phyloP scores from a whole-genome alignment of 2,113 vertebrate genomes.

The Spea bombifrons region DNA sequence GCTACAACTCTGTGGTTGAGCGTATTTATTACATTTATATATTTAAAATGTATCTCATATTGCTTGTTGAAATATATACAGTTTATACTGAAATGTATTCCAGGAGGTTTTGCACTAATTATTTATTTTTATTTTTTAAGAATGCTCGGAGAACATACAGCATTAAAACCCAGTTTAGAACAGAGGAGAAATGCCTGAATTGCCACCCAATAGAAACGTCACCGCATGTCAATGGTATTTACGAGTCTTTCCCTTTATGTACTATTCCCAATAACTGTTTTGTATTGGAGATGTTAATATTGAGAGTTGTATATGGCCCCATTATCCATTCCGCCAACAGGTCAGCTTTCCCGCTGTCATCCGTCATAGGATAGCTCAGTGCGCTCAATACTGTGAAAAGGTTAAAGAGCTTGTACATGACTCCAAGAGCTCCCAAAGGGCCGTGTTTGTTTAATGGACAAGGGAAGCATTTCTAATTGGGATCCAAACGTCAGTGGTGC shows the following conservation, averaged over 20 bases:
- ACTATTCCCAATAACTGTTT: too few relatives aligned
- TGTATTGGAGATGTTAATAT: background rate
- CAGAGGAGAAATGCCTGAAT: background rate
- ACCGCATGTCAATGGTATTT: too few relatives aligned
- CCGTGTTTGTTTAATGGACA: background rate
- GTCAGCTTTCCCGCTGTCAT: slow-evolving; percentile 12
- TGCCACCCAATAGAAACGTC: background rate
- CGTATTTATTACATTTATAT: too few relatives aligned
- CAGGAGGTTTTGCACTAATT: too few relatives aligned
- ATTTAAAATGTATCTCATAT: too few relatives aligned
- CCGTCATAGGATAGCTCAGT: slow-evolving; percentile 14
- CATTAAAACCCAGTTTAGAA: too few relatives aligned
- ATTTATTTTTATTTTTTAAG: too few relatives aligned
- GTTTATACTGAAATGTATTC: too few relatives aligned
- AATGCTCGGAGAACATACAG: too few relatives aligned
- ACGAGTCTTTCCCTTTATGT: too few relatives aligned
- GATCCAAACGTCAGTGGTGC: background rate
- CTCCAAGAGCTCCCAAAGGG: background rate
- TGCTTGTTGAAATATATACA: too few relatives aligned
- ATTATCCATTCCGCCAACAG: background rate
- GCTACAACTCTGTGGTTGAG: too few relatives aligned
- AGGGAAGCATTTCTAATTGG: slow-evolving; percentile 1
- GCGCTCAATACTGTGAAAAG: slow-evolving; percentile 37
- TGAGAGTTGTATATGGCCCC: background rate
- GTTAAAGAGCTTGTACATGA: slow-evolving; percentile 22